Evolutionary conservation across 2,797 vertebrate species (phyloP).

Genomic region (Somateria mollissima): DNA sequence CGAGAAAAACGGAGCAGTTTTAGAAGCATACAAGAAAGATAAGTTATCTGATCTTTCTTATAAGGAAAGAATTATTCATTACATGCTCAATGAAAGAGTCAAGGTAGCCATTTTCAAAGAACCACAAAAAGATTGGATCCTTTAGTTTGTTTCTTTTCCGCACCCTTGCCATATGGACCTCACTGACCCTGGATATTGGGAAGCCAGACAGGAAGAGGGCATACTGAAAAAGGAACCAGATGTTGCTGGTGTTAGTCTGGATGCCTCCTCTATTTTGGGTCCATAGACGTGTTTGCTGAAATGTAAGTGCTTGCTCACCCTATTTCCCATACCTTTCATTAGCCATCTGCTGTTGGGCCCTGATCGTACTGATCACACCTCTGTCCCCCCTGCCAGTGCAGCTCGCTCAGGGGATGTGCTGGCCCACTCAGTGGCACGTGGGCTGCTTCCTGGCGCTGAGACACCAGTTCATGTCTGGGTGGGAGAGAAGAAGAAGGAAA

Average conservation of each 20-base stretch:
- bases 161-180: not conserved
- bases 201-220: not conserved
- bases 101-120: not conserved
- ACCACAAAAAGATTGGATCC: not conserved
- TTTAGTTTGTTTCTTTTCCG: not conserved
- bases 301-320: not conserved
- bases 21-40: not conserved
- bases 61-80: not conserved
- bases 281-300: not conserved
- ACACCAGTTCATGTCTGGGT: not conserved
- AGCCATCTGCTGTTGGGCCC: not conserved
- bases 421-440: rapidly evolving
- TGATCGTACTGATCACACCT: not conserved
- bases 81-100: not conserved
- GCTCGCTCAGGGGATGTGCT: not conserved
- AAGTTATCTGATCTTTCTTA: not conserved
- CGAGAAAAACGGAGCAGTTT: not conserved
- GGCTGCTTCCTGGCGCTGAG: rapidly evolving
- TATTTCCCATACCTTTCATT: not conserved
- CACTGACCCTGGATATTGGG: not conserved
- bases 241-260: not conserved
- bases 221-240: not conserved
- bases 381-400: not conserved
- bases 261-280: not conserved
- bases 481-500: not conserved